phyloP scores from a whole-genome alignment of 2,888 invertebrate species.

The Heliconius erato region DNA sequence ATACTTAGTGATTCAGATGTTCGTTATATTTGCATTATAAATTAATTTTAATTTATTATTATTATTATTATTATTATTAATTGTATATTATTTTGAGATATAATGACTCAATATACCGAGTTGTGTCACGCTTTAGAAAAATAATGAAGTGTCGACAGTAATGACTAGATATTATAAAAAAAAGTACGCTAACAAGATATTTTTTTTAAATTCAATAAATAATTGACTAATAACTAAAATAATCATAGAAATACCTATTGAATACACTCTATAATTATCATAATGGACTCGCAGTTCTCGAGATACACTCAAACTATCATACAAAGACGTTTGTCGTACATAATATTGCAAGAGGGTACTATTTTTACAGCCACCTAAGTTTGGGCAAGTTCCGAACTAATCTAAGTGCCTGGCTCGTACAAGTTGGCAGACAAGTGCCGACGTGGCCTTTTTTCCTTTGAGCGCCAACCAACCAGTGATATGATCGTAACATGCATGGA shows the following conservation, averaged over 20 bases:
- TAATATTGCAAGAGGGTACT: conserved; percentile 25
- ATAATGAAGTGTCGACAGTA: conserved; percentile 22
- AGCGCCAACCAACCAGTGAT: conserved; percentile 73
- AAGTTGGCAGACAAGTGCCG: conserved; percentile 82
- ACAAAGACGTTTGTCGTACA: conserved; percentile 30
- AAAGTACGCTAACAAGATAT: neutral
- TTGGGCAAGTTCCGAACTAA: conserved; percentile 75
- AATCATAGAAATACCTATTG: neutral
- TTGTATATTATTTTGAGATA: conserved; percentile 6
- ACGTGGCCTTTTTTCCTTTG: conserved; percentile 75
- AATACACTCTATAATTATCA: neutral
- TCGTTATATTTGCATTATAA: conserved; percentile 20
- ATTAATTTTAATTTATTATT: conserved; percentile 18
- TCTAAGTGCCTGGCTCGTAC: conserved; percentile 77
- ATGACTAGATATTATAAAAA: conserved; percentile 7
- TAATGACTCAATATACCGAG: conserved; percentile 6
- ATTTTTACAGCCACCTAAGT: conserved; percentile 48
- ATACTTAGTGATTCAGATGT: conserved; percentile 26
- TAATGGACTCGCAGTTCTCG: neutral
- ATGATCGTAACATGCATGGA: conserved; percentile 83
- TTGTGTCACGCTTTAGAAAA: conserved; percentile 14
- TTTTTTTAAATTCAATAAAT: neutral
- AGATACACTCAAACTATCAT: neutral
- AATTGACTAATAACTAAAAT: neutral
- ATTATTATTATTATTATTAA: neutral